phyloP scores from a whole-genome alignment of 2,888 invertebrate genomes.

The Drosophila nr. perissopoda region DNA sequence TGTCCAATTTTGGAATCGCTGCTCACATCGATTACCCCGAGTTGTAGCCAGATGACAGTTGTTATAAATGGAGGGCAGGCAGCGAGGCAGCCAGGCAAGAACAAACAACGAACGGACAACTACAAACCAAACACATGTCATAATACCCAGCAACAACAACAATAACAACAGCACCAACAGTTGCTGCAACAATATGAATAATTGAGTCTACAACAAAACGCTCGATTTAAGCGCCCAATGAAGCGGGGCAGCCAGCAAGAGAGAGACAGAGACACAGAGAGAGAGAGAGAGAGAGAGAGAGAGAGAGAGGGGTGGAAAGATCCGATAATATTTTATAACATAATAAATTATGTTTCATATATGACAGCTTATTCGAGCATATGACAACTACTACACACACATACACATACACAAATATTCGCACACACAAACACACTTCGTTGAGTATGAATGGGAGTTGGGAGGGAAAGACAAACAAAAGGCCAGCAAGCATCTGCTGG shows the following conservation, averaged over 20 bases:
- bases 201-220: conserved; percentile 80
- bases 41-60: conserved; percentile 72
- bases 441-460: conserved; percentile 29
- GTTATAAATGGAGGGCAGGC: conserved; percentile 72
- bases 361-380: conserved; percentile 79
- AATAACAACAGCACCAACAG: conserved; percentile 38
- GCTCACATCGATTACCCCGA: conserved; percentile 63
- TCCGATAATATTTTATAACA: conserved; percentile 81
- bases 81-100: conserved; percentile 2
- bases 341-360: conserved; percentile 79
- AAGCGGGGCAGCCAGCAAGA: conserved; percentile 55
- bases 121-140: conserved; percentile 79
- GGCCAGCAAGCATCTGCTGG: conserved; percentile 77
- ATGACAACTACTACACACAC: conserved; percentile 65
- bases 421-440: conserved; percentile 11
- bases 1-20: conserved; percentile 52
- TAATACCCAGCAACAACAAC: conserved; percentile 56
- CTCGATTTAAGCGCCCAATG: conserved; percentile 79
- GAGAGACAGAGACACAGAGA: conserved; percentile 36
- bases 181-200: conserved; percentile 68
- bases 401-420: conserved; percentile 3
- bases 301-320: conserved; percentile 40
- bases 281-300: conserved; percentile 29
- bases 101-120: conserved; percentile 55
- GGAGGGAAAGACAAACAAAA: conserved; percentile 64